Evolutionary conservation across 2,113 vertebrate genomes (phyloP), one percentile per base, ranked within the genome.

Genomic region (Myrmecophaga tridactyla): DNA sequence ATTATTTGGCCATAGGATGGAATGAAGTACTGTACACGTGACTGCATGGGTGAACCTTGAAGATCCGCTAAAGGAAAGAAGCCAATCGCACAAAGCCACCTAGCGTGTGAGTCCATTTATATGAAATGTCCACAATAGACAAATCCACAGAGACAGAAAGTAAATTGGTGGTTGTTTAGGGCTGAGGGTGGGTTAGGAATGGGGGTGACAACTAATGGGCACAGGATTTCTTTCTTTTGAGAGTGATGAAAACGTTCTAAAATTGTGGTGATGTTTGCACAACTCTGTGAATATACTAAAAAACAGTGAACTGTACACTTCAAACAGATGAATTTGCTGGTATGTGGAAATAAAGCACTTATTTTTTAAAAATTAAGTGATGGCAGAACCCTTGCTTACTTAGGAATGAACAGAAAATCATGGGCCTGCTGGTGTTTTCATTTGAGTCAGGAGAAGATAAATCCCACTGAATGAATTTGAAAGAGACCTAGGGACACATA

Each of bases 281-380:
- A 58, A 48, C 46, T 48, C 46, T 48, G 46, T 48, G 46, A 48
- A 48, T 11, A 9, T 48, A 48, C 46, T 48, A 88, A 43, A 85
- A 72, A 58, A 56, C 62, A 88, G 12, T 29, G 48, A 90, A 73
- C 51, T 84, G 86, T 70, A 77, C 8, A 31, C 48, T 85, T 84
- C 75, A 43, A 46, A 78, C 82, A 7, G 83, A 53, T 90, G 46
- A 39, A 46, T 78, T 94, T 90, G 73, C 73, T 86, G 73, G 63
- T n/a, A 27, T 41, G 17, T 94, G 84, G 85, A 67, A 77, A 92
- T 89, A 86, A 93, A 96, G 78, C 31, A 70, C 65, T 86, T 78
- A 69, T 62, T 80, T 36, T 12, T 36, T 39, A 73, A 86, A 58
- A 77, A 86, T 56, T 56, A 86, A 70, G 83, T 88, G 18, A n/a